Conservation (phyloP, 2,113 vertebrate genomes). For the Polyodon spathula region DNA sequence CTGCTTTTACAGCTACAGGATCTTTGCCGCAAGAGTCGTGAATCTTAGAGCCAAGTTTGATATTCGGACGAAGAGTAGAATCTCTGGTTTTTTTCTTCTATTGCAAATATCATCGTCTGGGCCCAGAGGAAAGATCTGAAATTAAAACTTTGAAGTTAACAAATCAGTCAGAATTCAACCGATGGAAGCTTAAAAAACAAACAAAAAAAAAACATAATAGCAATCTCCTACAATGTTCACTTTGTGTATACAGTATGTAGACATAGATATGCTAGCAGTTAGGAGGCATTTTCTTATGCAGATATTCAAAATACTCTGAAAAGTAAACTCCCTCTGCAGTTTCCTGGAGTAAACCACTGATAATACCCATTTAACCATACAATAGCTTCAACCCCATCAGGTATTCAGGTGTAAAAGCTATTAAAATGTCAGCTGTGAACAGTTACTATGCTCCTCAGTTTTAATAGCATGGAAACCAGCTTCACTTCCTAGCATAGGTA, state of each 20-base stretch:
- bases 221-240: too few relatives aligned
- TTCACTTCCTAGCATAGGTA: too few relatives aligned
- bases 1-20: slow-evolving; percentile 33
- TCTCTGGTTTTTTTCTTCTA: slow-evolving; percentile 59
- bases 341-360: too few relatives aligned
- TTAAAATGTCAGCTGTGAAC: neutral
- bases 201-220: neutral
- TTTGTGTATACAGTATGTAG: too few relatives aligned
- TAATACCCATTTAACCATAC: too few relatives aligned
- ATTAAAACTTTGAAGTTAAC: slow-evolving; percentile 34
- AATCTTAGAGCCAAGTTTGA: slow-evolving; percentile 50
- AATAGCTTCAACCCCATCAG: too few relatives aligned
- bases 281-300: too few relatives aligned
- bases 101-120: slow-evolving; percentile 50
- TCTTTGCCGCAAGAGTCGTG: slow-evolving; percentile 45
- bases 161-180: neutral
- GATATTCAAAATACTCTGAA: too few relatives aligned
- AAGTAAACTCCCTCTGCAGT: too few relatives aligned
- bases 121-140: slow-evolving; percentile 27
- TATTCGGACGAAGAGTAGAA: slow-evolving; percentile 43
- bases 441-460: neutral
- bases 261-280: too few relatives aligned
- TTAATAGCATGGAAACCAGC: neutral
- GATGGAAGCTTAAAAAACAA: neutral
- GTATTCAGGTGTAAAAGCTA: too few relatives aligned